phyloP scores from a whole-genome alignment of 2,888 invertebrate genomes.

The Hirtodrosophila alboralis region DNA sequence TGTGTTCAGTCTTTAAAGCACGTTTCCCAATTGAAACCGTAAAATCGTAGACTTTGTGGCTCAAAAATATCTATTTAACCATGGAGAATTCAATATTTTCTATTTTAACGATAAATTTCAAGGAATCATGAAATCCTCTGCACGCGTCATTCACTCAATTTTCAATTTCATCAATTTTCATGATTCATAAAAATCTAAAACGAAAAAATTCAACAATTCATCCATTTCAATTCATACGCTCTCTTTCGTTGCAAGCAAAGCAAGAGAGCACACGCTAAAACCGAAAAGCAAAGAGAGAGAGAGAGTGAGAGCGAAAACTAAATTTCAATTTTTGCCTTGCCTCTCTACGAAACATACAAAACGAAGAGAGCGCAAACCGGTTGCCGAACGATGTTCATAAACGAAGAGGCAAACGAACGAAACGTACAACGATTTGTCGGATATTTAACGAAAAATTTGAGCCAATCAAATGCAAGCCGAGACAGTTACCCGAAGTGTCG shows the following conservation, averaged over 20 bases:
- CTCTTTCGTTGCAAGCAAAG: constrained; percentile 6
- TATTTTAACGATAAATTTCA: no score
- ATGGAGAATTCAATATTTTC: no score
- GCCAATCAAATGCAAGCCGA: constrained; percentile 43
- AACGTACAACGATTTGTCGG: constrained; percentile 41
- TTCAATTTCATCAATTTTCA: no score
- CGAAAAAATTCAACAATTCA: no score
- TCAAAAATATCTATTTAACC: no score
- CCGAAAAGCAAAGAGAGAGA: constrained; percentile 14
- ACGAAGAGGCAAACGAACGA: constrained; percentile 12
- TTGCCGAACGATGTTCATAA: constrained; percentile 34
- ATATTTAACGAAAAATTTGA: constrained; percentile 31
- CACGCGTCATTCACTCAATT: constrained; percentile 1
- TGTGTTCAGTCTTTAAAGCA: no score
- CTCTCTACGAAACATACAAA: not conserved
- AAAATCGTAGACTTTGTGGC: no score
- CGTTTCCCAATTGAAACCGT: no score
- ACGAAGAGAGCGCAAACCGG: constrained; percentile 42
- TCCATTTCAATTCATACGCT: constrained; percentile 1
- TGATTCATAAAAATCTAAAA: no score
- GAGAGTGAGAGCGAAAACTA: no score
- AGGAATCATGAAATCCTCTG: no score
- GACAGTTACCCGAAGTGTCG: constrained; percentile 31
- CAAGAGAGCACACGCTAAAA: constrained; percentile 31
- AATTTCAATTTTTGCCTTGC: not conserved